A percentile compares a stretch with the other conserved stretches of the same genome.
These are phyloP conservation scores for Stenodema calcarata DNA, from an alignment of 2,888 invertebrate genomes.

Conservation along the genomic window DNA sequence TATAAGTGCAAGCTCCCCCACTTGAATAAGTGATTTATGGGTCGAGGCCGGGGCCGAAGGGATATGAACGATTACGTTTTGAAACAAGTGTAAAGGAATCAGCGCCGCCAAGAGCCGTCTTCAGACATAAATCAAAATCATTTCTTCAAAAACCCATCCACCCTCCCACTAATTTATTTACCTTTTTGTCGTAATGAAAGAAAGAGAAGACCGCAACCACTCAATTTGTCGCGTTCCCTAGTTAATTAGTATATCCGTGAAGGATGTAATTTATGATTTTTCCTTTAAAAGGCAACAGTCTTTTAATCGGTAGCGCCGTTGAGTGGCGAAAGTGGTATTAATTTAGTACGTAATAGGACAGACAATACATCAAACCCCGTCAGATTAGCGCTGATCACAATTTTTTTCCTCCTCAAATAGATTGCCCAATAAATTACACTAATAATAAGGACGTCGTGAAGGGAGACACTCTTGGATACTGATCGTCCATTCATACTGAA, in stretches of 20 bases:
- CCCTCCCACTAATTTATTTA: neutral
- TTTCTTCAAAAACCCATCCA: neutral
- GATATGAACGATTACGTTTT: constrained; percentile 29
- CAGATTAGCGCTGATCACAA: neutral
- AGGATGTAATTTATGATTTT: neutral
- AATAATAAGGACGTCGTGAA: no score
- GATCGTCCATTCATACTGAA: no score
- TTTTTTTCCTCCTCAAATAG: neutral
- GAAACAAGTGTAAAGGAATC: constrained; percentile 20
- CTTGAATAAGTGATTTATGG: constrained; percentile 30
- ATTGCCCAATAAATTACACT: no score
- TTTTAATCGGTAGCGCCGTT: neutral
- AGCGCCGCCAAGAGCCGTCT: constrained; percentile 2
- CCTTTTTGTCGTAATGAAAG: neutral
- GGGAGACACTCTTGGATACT: no score
- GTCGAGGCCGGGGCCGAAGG: constrained; percentile 12
- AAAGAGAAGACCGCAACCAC: neutral
- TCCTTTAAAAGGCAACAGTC: neutral
- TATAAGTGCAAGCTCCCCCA: constrained; percentile 21
- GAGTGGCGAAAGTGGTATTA: neutral
- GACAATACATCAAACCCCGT: neutral
- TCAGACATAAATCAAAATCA: neutral
- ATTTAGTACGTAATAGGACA: neutral
- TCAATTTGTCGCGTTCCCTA: neutral
- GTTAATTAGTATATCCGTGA: neutral